Conservation (phyloP, 1,140 invertebrate species). For the Zaprionus tsacasi region DNA sequence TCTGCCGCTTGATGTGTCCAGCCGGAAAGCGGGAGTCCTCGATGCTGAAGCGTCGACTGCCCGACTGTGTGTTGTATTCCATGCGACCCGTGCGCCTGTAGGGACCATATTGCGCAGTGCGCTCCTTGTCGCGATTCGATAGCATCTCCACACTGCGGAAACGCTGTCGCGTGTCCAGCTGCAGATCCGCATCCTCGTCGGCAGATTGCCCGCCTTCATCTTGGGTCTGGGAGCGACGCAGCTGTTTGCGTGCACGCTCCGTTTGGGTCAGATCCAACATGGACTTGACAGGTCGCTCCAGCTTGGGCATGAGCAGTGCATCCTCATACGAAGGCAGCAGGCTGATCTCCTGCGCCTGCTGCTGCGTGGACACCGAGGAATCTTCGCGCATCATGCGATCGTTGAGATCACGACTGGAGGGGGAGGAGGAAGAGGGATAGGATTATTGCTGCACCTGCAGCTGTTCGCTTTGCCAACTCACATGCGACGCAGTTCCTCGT, state of each 20-base stretch:
- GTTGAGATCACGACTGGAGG: slow-evolving; percentile 84
- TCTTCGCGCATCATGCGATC: slow-evolving; percentile 86
- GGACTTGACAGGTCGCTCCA: slow-evolving; percentile 86
- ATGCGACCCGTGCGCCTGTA: slow-evolving; percentile 70
- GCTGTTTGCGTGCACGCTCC: slow-evolving; percentile 57
- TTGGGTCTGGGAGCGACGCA: slow-evolving; percentile 84
- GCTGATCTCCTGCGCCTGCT: slow-evolving; percentile 86
- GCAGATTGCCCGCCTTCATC: slow-evolving; percentile 62
- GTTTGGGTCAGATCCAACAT: slow-evolving; percentile 84
- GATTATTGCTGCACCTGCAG: no score
- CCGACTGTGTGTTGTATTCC: slow-evolving; percentile 71
- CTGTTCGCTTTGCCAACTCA: slow-evolving; percentile 77
- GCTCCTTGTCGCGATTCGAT: slow-evolving; percentile 75
- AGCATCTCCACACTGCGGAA: slow-evolving; percentile 82
- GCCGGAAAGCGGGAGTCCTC: slow-evolving; percentile 76
- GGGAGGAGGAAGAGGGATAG: background rate
- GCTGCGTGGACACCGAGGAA: slow-evolving; percentile 85
- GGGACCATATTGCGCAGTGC: slow-evolving; percentile 63
- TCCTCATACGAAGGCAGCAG: slow-evolving; percentile 89
- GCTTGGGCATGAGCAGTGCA: slow-evolving; percentile 88
- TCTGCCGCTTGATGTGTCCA: slow-evolving; percentile 75
- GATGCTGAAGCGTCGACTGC: slow-evolving; percentile 74
- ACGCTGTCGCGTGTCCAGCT: slow-evolving; percentile 70
- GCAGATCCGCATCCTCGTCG: slow-evolving; percentile 76
- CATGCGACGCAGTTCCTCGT: slow-evolving; percentile 86